Conservation (phyloP, 2,888 invertebrate genomes). For the Mycalesis mineus region DNA sequence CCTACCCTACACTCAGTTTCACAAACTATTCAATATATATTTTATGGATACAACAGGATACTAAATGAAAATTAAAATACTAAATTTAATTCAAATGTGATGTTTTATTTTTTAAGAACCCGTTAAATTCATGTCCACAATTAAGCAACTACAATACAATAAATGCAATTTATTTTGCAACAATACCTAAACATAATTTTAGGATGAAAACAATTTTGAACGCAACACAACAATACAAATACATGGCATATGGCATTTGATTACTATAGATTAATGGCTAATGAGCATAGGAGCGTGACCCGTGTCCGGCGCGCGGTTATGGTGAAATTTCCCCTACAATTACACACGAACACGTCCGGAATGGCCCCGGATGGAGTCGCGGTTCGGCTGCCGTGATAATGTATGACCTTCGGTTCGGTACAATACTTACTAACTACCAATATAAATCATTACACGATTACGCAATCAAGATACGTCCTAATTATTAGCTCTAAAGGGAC, state of each 20-base stretch:
- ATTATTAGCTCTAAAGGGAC: too few relatives aligned
- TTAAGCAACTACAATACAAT: neutral
- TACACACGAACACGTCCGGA: conserved; percentile 70
- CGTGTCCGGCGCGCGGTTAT: conserved; percentile 53
- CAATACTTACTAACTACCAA: neutral
- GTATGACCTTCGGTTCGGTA: conserved; percentile 40
- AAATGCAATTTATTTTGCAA: too few relatives aligned
- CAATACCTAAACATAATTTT: neutral
- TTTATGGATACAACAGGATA: too few relatives aligned
- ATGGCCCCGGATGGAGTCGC: conserved; percentile 67
- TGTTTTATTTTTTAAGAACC: too few relatives aligned
- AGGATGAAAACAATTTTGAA: conserved; percentile 16
- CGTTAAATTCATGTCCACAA: neutral
- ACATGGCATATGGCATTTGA: conserved; percentile 15
- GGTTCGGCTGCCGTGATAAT: conserved; percentile 60
- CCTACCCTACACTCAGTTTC: neutral
- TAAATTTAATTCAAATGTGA: too few relatives aligned
- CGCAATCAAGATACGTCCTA: too few relatives aligned
- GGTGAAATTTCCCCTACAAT: conserved; percentile 75
- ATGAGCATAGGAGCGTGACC: conserved; percentile 67
- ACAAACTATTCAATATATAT: too few relatives aligned
- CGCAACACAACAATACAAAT: neutral
- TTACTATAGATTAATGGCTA: conserved; percentile 49
- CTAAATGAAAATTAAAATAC: too few relatives aligned
- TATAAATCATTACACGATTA: neutral